These are phyloP conservation scores for Coracopsis vasa DNA, from an alignment of 2,113 vertebrate genomes.

Conservation along the genomic window DNA sequence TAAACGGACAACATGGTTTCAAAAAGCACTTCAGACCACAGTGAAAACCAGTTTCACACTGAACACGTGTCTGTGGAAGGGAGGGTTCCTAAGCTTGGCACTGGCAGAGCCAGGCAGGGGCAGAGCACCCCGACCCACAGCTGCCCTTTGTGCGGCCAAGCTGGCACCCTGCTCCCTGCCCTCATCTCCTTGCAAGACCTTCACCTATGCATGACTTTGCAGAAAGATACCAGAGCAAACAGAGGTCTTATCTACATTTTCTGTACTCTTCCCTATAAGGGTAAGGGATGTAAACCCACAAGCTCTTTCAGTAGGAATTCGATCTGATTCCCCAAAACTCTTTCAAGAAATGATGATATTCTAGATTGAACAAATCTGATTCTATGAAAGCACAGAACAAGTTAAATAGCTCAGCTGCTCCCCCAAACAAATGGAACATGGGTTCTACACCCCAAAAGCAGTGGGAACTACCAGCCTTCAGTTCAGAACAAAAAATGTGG, in stretches of 20 bases:
- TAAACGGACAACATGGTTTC: background rate
- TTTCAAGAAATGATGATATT: background rate
- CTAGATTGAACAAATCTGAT: background rate
- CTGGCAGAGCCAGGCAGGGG: background rate
- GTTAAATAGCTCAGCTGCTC: background rate
- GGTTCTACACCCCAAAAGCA: background rate
- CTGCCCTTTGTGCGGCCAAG: fast-evolving
- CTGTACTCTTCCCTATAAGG: background rate
- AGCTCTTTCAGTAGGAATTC: background rate
- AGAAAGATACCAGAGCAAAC: background rate
- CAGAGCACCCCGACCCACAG: background rate
- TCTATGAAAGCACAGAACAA: background rate
- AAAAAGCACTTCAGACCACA: background rate
- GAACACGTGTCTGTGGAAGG: fast-evolving
- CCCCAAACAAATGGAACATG: background rate
- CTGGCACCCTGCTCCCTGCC: background rate
- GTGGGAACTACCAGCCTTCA: background rate
- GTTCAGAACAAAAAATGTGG: fast-evolving
- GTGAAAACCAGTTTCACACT: background rate
- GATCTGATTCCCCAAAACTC: background rate
- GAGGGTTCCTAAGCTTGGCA: fast-evolving
- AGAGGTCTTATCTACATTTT: background rate
- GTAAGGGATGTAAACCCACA: background rate
- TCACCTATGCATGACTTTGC: background rate
- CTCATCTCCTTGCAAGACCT: background rate